Conservation (phyloP, 2,888 invertebrate species). For the Drosophila vallismaia region DNA sequence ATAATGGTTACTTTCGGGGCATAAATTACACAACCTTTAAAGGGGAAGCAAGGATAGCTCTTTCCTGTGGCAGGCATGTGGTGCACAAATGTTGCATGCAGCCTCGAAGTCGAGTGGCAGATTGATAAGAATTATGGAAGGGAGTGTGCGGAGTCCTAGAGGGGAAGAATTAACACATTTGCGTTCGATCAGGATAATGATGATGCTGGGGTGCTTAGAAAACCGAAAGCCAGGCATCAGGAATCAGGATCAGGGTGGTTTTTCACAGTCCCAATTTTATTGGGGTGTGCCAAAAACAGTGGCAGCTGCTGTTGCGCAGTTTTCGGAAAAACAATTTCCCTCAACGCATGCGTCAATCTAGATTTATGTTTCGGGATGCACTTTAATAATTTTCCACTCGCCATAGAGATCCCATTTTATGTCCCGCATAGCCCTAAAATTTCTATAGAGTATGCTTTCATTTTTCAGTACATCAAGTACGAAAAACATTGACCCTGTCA, state of each 20-base stretch:
- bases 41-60: constrained; percentile 31
- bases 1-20: constrained; percentile 63
- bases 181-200: constrained; percentile 55
- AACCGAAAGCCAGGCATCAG: constrained; percentile 21
- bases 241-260: constrained; percentile 40
- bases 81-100: constrained; percentile 56
- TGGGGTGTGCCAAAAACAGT: constrained; percentile 45
- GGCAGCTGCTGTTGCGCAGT: constrained; percentile 72
- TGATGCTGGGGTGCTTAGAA: constrained; percentile 30
- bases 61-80: constrained; percentile 33
- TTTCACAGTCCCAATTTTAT: constrained; percentile 5
- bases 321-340: constrained; percentile 36
- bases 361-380: constrained; percentile 47
- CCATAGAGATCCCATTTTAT: constrained; percentile 53
- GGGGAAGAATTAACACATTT: constrained; percentile 69
- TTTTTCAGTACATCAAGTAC: constrained; percentile 58
- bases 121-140: constrained; percentile 44
- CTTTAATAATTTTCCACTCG: constrained; percentile 74
- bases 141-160: constrained; percentile 2
- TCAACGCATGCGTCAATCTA: constrained; percentile 69
- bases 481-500: constrained; percentile 59
- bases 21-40: constrained; percentile 65
- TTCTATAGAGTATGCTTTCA: constrained; percentile 37
- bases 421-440: constrained; percentile 46
- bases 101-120: constrained; percentile 67